Percentiles rank a stretch among this genome's conserved stretches.
These are phyloP conservation scores for Monoplex corrugatus DNA, from an alignment of 2,888 invertebrate genomes.

Conservation along the genomic window DNA sequence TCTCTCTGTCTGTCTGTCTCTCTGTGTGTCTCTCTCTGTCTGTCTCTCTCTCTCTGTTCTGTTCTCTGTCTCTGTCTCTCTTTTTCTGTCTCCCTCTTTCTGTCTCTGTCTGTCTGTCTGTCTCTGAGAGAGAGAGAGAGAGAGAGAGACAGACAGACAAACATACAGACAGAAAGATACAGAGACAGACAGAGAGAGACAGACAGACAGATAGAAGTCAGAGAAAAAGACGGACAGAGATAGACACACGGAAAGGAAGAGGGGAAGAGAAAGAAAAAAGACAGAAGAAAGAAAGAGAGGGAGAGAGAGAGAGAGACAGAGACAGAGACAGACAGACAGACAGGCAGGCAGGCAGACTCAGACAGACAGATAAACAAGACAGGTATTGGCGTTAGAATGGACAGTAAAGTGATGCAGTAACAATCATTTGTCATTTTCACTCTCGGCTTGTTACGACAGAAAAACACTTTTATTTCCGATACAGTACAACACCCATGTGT, in stretches of 20 bases:
- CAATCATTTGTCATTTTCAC: no score
- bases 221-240: neutral
- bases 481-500: no score
- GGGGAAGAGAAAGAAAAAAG: neutral
- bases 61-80: neutral
- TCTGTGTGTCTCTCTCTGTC: neutral
- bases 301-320: neutral
- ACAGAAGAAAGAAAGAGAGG: neutral
- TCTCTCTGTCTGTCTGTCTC: neutral
- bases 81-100: neutral
- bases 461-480: no score
- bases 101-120: neutral
- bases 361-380: neutral
- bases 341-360: neutral
- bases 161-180: neutral
- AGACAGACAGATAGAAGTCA: no score
- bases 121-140: neutral
- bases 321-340: neutral
- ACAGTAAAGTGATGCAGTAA: no score
- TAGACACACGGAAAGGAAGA: neutral
- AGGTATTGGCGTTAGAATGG: no score
- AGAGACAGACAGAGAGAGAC: neutral
- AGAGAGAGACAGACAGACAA: neutral
- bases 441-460: no score
- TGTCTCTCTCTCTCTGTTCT: no score